A percentile compares a stretch with the other conserved stretches of the same genome.
phyloP scores from a whole-genome alignment of 2,797 vertebrate species.

The Trachurus trachurus region DNA sequence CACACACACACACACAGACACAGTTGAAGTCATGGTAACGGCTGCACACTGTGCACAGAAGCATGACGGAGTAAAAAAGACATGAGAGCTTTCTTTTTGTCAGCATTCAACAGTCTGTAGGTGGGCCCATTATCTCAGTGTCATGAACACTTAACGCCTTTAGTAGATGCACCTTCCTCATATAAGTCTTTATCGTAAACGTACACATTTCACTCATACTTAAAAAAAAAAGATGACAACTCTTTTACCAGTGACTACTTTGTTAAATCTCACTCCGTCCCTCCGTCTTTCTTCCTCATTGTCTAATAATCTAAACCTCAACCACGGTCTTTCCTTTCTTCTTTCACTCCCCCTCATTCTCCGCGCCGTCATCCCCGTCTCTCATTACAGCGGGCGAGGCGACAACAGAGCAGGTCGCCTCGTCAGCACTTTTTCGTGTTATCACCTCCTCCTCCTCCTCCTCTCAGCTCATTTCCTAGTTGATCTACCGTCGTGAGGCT shows the following conservation, averaged over 20 bases:
- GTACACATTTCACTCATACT: not conserved
- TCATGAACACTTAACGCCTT: constrained; percentile 11
- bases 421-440: constrained; percentile 68
- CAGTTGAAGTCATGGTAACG: constrained; percentile 56
- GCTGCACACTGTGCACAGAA: constrained; percentile 50
- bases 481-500: constrained; percentile 63
- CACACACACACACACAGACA: not conserved
- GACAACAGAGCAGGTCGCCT: constrained; percentile 57
- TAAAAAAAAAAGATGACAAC: not conserved
- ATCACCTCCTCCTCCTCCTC: constrained; percentile 35
- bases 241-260: constrained; percentile 16
- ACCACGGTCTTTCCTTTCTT: constrained; percentile 7
- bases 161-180: not conserved
- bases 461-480: constrained; percentile 58
- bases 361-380: constrained; percentile 30
- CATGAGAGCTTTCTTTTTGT: constrained; percentile 43
- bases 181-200: not conserved
- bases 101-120: constrained; percentile 26
- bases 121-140: constrained; percentile 30
- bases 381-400: constrained; percentile 55
- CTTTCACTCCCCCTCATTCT: constrained; percentile 24
- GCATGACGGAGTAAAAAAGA: constrained; percentile 31
- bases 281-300: constrained; percentile 4
- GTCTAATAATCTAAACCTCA: constrained; percentile 34
- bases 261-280: constrained; percentile 29